Percentiles rank a stretch among this genome's conserved stretches.
These are phyloP conservation scores for Geophilus truncorum DNA, from an alignment of 2,888 invertebrate species.

Conservation along the genomic window DNA sequence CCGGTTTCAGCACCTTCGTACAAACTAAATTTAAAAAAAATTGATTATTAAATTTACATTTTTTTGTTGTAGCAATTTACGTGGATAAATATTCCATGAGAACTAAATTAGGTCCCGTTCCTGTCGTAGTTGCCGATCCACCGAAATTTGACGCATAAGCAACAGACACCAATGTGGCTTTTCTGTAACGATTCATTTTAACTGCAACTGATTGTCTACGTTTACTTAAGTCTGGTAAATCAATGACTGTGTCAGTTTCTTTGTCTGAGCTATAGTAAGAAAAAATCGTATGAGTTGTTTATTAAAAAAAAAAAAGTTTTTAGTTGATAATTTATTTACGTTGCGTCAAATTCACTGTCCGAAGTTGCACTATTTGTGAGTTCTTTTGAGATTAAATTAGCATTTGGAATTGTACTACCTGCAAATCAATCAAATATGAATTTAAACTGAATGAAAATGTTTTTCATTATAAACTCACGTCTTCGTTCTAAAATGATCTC, in stretches of 20 bases:
- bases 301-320: too few species aligned
- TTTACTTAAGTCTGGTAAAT: not conserved
- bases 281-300: too few species aligned
- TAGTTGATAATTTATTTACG: too few species aligned
- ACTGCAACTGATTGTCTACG: not conserved
- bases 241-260: not conserved
- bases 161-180: slow-evolving; percentile 37
- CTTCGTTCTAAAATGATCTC: not conserved
- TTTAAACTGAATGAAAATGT: too few species aligned
- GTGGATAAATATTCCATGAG: slow-evolving; percentile 44
- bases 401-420: too few species aligned
- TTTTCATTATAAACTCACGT: not conserved
- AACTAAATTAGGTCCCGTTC: slow-evolving; percentile 50
- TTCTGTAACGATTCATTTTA: not conserved
- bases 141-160: slow-evolving; percentile 49
- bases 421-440: too few species aligned
- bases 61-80: not conserved
- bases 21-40: not conserved
- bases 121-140: slow-evolving; percentile 50
- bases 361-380: too few species aligned
- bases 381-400: too few species aligned
- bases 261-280: not conserved
- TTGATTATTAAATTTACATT: too few species aligned
- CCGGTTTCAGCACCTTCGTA: slow-evolving; percentile 50
- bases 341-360: too few species aligned